Conservation (phyloP, 2,113 vertebrate species). For the Malurus cyaneus region DNA sequence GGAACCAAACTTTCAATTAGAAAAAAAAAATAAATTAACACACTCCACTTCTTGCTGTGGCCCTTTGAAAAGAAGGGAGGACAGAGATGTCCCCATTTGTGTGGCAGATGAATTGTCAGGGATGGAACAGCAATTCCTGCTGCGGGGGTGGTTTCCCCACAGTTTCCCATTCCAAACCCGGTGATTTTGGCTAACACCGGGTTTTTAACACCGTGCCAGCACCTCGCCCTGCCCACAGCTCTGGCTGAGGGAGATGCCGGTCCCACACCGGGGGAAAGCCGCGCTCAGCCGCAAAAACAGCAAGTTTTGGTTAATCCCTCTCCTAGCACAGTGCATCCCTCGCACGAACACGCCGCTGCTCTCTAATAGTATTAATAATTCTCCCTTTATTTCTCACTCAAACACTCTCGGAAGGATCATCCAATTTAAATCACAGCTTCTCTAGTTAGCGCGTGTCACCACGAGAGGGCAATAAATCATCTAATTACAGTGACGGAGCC, state of each 20-base stretch:
- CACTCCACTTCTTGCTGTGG: not conserved
- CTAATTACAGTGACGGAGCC: constrained; percentile 62
- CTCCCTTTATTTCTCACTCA: constrained; percentile 60
- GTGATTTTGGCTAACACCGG: not conserved
- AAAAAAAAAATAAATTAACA: too few species aligned
- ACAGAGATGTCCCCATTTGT: accelerated
- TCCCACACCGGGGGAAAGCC: accelerated
- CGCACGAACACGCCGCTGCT: not conserved
- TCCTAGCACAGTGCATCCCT: not conserved
- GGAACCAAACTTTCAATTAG: not conserved
- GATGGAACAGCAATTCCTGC: not conserved
- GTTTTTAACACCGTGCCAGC: not conserved
- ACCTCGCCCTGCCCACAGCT: not conserved
- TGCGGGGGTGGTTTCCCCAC: accelerated
- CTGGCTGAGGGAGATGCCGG: not conserved
- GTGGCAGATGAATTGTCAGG: not conserved
- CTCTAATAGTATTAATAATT: constrained; percentile 50
- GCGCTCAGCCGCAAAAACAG: not conserved
- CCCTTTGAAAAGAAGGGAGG: not conserved
- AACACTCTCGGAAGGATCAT: constrained; percentile 52
- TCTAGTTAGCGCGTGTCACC: constrained; percentile 48
- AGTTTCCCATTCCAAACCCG: not conserved
- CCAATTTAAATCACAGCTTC: constrained; percentile 72
- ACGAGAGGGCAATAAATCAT: constrained; percentile 77
- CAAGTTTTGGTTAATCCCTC: constrained; percentile 45